Evolutionary conservation across 2,113 vertebrate genomes (phyloP), one percentile per base, ranked within the genome.

Genomic region (Apus apus): DNA sequence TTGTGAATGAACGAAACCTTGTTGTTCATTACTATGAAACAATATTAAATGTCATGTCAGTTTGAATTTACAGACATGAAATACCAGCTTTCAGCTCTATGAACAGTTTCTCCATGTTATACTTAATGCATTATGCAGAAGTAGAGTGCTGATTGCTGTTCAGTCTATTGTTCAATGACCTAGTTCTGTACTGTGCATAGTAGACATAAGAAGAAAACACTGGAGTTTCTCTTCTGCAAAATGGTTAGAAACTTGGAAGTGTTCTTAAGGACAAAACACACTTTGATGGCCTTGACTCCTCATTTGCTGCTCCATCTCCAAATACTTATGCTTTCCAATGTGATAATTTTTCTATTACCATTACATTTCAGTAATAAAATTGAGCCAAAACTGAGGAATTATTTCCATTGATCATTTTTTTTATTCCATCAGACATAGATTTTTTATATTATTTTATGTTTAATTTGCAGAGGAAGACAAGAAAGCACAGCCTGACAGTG

Each of bases 101-200:
- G 96, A 99, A 98, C 98, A 98, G 98, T 98, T 98, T 98, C 98
- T 98, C 98, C 98, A 98, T 98, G 99, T 99, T 99, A 99, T 97
- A 98, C 98, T 98, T 99, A 98, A 99, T 99, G 98, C 98, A 99
- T 99, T 99, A 99, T 99, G 99, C 98, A 99, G 98, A 97, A 98
- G 98, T 95, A 98, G 98, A 99, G 98, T 98, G 98, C 98, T 97
- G 98, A 98, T 98, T 98, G 98, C 99, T 98, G 98, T 98, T 97
- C 97, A 92, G 96, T 96, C 98, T 98, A 99, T 99, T 99, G 99
- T 99, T 99, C 98, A 98, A 96, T 99, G 99, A 99, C 99, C 99
- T 99, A 99, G 97, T 99, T 99, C 98, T 98, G 97, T 91, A 92
- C 98, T 97, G 97, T 98, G 98, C 97, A 97, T 96, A 97, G 96